Percentiles rank a stretch among this genome's conserved stretches.
Conservation (phyloP, 2,797 vertebrate species). For the Melanitta fusca region DNA sequence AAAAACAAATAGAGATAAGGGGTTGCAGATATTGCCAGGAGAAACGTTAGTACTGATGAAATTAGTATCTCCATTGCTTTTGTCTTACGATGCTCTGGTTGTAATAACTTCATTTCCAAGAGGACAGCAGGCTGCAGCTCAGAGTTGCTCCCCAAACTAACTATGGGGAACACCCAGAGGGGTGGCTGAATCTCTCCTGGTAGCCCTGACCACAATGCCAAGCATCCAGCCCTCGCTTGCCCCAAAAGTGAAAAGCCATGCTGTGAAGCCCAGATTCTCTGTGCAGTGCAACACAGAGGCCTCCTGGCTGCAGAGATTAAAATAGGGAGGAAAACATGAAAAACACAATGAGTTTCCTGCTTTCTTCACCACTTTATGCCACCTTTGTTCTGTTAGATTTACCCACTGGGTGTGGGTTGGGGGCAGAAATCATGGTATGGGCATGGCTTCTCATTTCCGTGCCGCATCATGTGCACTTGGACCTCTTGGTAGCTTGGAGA, state of each 20-base stretch:
- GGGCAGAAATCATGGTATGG: too few relatives aligned
- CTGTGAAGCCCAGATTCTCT: background rate
- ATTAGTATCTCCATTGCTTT: background rate
- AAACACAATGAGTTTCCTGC: background rate
- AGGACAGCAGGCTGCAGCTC: background rate
- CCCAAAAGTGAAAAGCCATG: background rate
- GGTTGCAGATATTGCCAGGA: background rate
- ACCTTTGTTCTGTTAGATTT: background rate
- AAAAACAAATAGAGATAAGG: background rate
- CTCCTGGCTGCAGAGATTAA: background rate
- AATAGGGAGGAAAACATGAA: background rate
- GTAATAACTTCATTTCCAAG: background rate
- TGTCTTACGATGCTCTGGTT: background rate
- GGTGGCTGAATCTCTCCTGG: background rate
- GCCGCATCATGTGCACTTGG: fast-evolving
- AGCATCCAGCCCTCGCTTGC: fast-evolving
- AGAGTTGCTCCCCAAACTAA: fast-evolving
- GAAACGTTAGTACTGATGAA: background rate
- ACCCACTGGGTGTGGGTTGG: background rate
- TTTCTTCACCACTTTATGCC: background rate
- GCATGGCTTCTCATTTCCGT: background rate
- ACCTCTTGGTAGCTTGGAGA: background rate
- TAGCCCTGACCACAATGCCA: background rate
- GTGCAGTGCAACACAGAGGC: background rate
- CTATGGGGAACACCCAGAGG: background rate